These are phyloP conservation scores for Campoplex capitator DNA, from an alignment of 2,888 invertebrate genomes.

Conservation along the genomic window DNA sequence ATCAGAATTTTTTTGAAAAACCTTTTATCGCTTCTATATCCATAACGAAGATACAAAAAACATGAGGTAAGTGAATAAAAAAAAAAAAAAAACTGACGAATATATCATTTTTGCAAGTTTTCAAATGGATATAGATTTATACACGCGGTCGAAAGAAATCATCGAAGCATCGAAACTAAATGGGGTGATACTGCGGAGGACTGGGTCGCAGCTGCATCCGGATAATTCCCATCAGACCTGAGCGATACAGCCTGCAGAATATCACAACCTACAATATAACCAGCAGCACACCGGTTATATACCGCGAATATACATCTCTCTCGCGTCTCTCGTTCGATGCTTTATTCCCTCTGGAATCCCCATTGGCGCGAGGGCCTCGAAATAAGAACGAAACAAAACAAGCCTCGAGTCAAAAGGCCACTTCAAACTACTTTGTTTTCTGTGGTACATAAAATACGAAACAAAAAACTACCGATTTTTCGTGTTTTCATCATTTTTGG, in stretches of 20 bases:
- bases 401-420: not conserved
- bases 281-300: constrained; percentile 22
- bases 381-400: constrained; percentile 9
- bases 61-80: not conserved
- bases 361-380: constrained; percentile 13
- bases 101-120: constrained; percentile 6
- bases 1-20: not conserved
- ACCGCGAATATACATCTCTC: constrained; percentile 41
- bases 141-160: constrained; percentile 49
- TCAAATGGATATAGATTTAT: not conserved
- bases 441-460: no score
- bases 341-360: constrained; percentile 36
- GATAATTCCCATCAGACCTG: constrained; percentile 69
- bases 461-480: not conserved
- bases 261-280: constrained; percentile 15
- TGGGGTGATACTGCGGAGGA: constrained; percentile 59
- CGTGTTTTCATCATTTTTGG: not conserved
- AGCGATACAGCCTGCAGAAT: constrained; percentile 55
- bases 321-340: constrained; percentile 23
- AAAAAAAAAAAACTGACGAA: not conserved
- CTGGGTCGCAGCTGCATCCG: constrained; percentile 71
- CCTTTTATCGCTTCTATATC: not conserved
- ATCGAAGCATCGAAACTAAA: constrained; percentile 62
- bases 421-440: not conserved
- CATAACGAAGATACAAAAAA: not conserved